Evolutionary conservation across 2,888 invertebrate species (phyloP).

Genomic region (Girardia tigrina): DNA sequence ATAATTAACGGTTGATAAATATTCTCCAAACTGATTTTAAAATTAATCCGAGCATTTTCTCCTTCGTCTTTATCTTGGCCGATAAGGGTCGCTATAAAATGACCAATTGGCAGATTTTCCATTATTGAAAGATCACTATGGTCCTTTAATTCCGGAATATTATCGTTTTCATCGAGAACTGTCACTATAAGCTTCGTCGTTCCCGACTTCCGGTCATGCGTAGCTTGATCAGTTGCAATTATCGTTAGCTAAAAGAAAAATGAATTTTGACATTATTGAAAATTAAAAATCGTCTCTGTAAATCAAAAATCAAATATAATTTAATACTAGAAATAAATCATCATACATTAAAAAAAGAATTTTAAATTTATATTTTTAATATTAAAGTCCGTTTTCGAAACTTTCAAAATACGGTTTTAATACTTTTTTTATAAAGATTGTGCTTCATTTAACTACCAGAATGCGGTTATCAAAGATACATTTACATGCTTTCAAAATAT

Average conservation of each 20-base stretch:
- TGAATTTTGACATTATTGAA: too few species aligned
- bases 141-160: background rate
- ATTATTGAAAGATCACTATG: background rate
- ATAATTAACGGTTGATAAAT: background rate
- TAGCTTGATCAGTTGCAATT: background rate
- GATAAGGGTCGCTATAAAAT: background rate
- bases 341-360: too few species aligned
- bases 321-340: too few species aligned
- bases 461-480: too few species aligned
- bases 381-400: too few species aligned
- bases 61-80: background rate
- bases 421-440: too few species aligned
- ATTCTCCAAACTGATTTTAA: background rate
- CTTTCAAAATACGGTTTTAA: too few species aligned
- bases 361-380: too few species aligned
- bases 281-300: too few species aligned
- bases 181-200: background rate
- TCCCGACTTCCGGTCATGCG: background rate
- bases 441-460: too few species aligned
- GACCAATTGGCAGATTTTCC: conserved; percentile 23
- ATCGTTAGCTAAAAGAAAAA: background rate
- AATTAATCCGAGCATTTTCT: background rate
- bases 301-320: too few species aligned
- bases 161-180: background rate
- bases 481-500: too few species aligned